Evolutionary conservation across 2,888 invertebrate species (phyloP).

Genomic region (Drosophila recens): DNA sequence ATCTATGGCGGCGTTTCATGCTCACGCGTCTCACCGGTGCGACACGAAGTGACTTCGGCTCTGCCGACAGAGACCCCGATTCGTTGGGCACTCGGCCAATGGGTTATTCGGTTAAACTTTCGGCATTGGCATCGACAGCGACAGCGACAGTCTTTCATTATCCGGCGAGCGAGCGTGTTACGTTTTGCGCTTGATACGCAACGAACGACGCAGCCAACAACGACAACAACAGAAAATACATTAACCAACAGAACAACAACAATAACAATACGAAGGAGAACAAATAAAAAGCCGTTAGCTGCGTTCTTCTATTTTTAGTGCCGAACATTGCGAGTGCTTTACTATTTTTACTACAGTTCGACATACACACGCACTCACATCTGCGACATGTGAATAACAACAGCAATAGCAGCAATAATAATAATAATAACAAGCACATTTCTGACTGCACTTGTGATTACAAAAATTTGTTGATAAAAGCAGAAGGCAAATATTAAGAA

Average conservation of each 20-base stretch:
- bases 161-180: constrained; percentile 69
- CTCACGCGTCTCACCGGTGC: constrained; percentile 34
- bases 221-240: constrained; percentile 21
- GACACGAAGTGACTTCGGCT: constrained; percentile 33
- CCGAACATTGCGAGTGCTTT: constrained; percentile 58
- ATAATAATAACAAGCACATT: constrained; percentile 10
- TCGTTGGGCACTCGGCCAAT: constrained; percentile 49
- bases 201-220: constrained; percentile 41
- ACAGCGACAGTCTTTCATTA: constrained; percentile 68
- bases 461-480: constrained; percentile 2
- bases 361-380: constrained; percentile 18
- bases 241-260: constrained; percentile 22
- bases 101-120: constrained; percentile 57
- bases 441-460: background rate
- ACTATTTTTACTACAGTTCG: constrained; percentile 67
- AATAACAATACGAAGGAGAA: constrained; percentile 30
- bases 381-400: constrained; percentile 7
- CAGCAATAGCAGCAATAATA: constrained; percentile 16
- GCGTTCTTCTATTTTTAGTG: constrained; percentile 67
- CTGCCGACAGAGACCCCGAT: constrained; percentile 10
- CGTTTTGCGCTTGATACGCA: constrained; percentile 59
- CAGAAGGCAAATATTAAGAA: constrained; percentile 10
- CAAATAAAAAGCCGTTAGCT: constrained; percentile 55
- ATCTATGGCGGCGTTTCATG: constrained; percentile 58
- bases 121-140: constrained; percentile 34